Conservation (phyloP, 1,140 invertebrate genomes). For the Monochamus saltuarius region DNA sequence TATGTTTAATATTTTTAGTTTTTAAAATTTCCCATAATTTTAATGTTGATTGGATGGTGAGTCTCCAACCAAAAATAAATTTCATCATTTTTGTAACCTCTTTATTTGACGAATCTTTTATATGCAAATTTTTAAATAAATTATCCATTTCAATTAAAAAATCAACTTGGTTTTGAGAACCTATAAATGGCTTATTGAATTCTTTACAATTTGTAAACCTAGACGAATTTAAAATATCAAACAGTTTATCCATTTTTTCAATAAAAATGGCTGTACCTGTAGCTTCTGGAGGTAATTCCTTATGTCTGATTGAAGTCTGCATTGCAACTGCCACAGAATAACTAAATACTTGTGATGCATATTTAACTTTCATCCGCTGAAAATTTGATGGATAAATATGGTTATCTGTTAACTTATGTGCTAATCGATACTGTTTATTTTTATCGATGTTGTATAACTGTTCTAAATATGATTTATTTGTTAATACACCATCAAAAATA, state of each 20-base stretch:
- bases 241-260: constrained; percentile 27
- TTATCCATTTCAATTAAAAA: constrained; percentile 7
- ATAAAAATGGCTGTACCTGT: background rate
- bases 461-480: background rate
- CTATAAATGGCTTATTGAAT: constrained; percentile 14
- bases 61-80: constrained; percentile 17
- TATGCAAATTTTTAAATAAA: constrained; percentile 13
- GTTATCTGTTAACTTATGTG: constrained; percentile 13
- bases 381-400: constrained; percentile 17
- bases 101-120: constrained; percentile 10
- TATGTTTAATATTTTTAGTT: constrained; percentile 1
- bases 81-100: constrained; percentile 19
- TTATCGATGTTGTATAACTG: background rate
- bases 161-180: background rate
- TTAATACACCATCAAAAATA: too few species aligned
- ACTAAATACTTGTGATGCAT: constrained; percentile 30
- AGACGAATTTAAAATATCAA: constrained; percentile 36
- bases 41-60: constrained; percentile 10
- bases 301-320: constrained; percentile 20
- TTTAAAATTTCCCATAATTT: constrained; percentile 19
- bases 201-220: constrained; percentile 2
- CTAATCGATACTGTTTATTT: constrained; percentile 1
- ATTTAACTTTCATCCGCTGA: constrained; percentile 26
- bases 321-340: constrained; percentile 23
- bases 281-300: constrained; percentile 22